Evolutionary conservation across 2,797 vertebrate genomes (phyloP).

Genomic region (Cichlasoma orientale): DNA sequence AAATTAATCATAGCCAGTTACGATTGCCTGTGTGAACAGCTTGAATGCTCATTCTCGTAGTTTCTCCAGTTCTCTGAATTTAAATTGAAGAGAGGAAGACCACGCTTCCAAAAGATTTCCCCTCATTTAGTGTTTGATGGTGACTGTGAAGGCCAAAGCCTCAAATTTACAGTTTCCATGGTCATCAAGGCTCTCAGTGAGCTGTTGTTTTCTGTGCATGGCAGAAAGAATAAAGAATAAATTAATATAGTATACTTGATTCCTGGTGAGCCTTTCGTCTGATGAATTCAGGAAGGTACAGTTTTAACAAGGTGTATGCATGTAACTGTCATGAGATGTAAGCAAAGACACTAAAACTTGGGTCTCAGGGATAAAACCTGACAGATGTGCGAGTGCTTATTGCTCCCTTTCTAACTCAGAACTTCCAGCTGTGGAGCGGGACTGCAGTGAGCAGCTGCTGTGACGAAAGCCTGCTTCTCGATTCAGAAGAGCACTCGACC

Average conservation of each 20-base stretch:
- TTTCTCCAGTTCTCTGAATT: not conserved
- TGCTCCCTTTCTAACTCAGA: not conserved
- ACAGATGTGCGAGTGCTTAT: not conserved
- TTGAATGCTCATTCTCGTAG: not conserved
- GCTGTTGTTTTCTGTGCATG: not conserved
- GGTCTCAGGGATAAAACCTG: not conserved
- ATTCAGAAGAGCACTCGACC: not conserved
- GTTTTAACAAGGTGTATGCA: not conserved
- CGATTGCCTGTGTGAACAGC: not conserved
- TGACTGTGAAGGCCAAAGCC: not conserved
- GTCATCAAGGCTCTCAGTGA: not conserved
- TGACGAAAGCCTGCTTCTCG: not conserved
- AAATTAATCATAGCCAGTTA: not conserved
- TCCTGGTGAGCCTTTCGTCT: not conserved
- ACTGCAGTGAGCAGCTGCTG: not conserved
- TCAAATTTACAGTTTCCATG: not conserved
- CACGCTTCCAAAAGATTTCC: not conserved
- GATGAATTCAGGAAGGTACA: not conserved
- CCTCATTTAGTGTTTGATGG: not conserved
- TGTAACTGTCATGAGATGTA: not conserved
- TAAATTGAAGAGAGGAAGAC: not conserved
- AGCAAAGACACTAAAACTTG: not conserved
- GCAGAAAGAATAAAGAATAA: not conserved
- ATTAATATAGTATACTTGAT: not conserved
- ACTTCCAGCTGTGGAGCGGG: conserved; percentile 20